Base-by-base conservation (phyloP, 2,113 vertebrate genomes). In the Malurus cyaneus region DNA sequence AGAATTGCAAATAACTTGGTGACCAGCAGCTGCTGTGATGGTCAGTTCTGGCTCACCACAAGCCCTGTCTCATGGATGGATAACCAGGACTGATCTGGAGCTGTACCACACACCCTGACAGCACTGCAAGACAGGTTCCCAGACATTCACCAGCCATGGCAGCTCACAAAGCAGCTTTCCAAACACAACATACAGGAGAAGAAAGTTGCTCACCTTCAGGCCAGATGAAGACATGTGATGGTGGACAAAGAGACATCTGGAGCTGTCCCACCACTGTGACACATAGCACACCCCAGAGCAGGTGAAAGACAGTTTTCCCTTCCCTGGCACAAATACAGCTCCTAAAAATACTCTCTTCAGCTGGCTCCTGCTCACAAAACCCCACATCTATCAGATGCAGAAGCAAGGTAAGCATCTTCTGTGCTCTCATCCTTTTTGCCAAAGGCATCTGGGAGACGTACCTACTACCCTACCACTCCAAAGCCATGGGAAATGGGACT, bases 21-120 rank as follows among this genome's bases (percentile, higher is more conserved):
- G n/a, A 39, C n/a, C 14, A 25, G 18, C 32, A 77, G 73, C 28
- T 1, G 1, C 84, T 46, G 24, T 14, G 12, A 78, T 0, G 0
- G 50, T 53, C 50, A 47, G 20, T 36, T 59, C 34, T 10, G 5
- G 28, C 44, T 89, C 53, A 81, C 16, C 61, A 20, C 6, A 10
- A 65, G 9, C 26, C 19, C 49, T 18, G 10, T 50, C 47, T 54
- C 70, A 28, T 2, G 1, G 41, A n/a, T 1, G 1, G 36, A 41
- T 1, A 5, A 77, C 7, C 14, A n/a, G 42, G 31, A 19, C 29
- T 44, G 18, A 54, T 23, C 53, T 67, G 23, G 15, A 19, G 46
- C 46, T 76, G 34, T 41, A 44, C 44, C 21, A 46, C 26, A 46
- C 53, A 39, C 0, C 0, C 1, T 12, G 39, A 29, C 20, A 78